These are phyloP conservation scores for Lithophane semibrunnea DNA, from an alignment of 2,888 invertebrate genomes.

Conservation along the genomic window DNA sequence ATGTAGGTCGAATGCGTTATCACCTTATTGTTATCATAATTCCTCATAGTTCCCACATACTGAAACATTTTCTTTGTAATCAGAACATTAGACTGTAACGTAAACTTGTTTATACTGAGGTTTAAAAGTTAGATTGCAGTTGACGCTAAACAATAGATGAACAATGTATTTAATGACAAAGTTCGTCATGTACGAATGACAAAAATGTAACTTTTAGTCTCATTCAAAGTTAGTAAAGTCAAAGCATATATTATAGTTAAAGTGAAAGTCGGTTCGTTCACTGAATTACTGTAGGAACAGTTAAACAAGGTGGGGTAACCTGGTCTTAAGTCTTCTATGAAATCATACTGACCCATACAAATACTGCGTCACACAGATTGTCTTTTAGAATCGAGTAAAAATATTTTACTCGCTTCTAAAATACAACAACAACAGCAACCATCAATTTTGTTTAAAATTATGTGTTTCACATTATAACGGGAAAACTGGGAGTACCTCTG, in stretches of 20 bases:
- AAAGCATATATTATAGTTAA: background rate
- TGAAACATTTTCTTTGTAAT: constrained; percentile 59
- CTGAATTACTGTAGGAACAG: constrained; percentile 2
- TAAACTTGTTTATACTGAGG: constrained; percentile 6
- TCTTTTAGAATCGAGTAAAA: background rate
- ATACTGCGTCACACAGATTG: background rate
- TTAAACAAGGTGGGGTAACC: background rate
- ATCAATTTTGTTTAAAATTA: background rate
- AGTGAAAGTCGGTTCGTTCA: constrained; percentile 8
- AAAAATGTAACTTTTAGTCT: background rate
- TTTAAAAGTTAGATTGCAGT: background rate
- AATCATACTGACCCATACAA: background rate
- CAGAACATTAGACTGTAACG: constrained; percentile 18
- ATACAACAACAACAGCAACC: background rate
- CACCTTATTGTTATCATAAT: constrained; percentile 77
- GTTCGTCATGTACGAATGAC: too few species aligned
- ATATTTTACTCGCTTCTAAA: background rate
- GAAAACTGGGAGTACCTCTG: background rate
- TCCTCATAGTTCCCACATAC: constrained; percentile 71
- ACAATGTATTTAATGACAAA: background rate
- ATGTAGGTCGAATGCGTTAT: constrained; percentile 81
- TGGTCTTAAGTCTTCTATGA: too few species aligned
- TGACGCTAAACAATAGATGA: background rate
- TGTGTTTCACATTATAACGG: constrained; percentile 15
- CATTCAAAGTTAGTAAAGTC: background rate